phyloP scores from a whole-genome alignment of 1,140 invertebrate species.

The Delia radicum region DNA sequence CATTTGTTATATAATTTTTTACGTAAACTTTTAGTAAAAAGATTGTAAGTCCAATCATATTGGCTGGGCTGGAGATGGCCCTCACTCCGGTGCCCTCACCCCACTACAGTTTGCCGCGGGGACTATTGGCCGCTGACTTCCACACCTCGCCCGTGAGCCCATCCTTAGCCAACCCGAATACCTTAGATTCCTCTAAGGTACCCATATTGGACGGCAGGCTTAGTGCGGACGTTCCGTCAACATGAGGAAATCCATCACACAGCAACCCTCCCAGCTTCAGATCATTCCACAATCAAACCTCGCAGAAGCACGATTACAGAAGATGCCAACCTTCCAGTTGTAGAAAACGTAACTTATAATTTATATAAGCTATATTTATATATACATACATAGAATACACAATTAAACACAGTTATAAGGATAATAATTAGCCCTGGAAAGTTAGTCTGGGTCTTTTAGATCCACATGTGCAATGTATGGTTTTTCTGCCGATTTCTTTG shows the following conservation, averaged over 20 bases:
- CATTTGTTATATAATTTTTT: background rate
- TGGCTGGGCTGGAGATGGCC: conserved; percentile 47
- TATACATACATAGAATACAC: background rate
- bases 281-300: conserved; percentile 31
- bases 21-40: conserved; percentile 22
- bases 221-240: conserved; percentile 84
- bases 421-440: too few species aligned
- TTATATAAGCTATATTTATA: conserved; percentile 33
- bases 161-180: conserved; percentile 90
- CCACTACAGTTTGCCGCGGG: conserved; percentile 95
- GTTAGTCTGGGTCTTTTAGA: too few species aligned
- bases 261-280: conserved; percentile 30
- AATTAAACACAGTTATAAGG: too few species aligned
- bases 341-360: background rate
- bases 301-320: conserved; percentile 49
- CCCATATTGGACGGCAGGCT: conserved; percentile 93
- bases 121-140: conserved; percentile 96
- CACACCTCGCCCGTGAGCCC: conserved; percentile 94
- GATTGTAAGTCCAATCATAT: conserved; percentile 31
- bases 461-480: too few species aligned
- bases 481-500: too few species aligned
- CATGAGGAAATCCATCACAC: conserved; percentile 60
- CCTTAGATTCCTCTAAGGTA: conserved; percentile 74
- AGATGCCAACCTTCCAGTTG: conserved; percentile 33
- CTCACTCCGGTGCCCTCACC: conserved; percentile 94